Evolutionary conservation across 2,888 invertebrate genomes (phyloP), one percentile per base, ranked within the genome.

Genomic region (Cephus nigrinus): DNA sequence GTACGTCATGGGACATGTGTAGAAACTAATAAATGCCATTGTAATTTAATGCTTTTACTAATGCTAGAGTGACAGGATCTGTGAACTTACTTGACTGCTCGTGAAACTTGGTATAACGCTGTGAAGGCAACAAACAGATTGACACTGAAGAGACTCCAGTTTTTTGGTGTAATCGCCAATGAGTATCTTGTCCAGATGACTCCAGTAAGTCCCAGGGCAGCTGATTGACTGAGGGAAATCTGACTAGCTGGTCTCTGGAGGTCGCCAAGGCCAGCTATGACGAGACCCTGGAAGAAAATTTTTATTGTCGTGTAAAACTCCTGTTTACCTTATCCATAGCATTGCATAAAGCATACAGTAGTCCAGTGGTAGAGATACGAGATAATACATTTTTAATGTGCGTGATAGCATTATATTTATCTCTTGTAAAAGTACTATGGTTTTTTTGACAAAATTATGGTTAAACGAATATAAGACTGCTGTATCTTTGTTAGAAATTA

Each of bases 161-260:
- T 99, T 92, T 98, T 98, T 0, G 99, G 99, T 86, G 96, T 97
- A 88, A 99, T 99, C 34, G 98, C 98, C 82, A 99, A 92, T 0
- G 99, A 99, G 91, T 99, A 95, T 81, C 99, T 94, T 12, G 98
- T 97, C 99, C 99, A 99, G 86, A 99, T 96, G 35, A 96, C 86
- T 36, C 98, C 98, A 32, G 99, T 99, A 4, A 96, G 95, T 30
- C 96, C 96, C 77, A 99, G 93, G 12, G 98, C 96, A 30, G 92
- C 92, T 34, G 97, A 96, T 92, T 98, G 98, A 72, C 95, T 93
- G 71, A 97, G 86, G 86, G 98, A 98, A 79, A 99, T 93, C 89
- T 95, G 95, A 84, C 97, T 97, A 31, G 97, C 98, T 69, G 99
- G 99, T 84, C 99, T 94, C 76, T 94, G 93, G 87, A 98, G 93